These are phyloP conservation scores for Drosophila nigrodunni DNA, from an alignment of 1,140 invertebrate species.

Conservation along the genomic window DNA sequence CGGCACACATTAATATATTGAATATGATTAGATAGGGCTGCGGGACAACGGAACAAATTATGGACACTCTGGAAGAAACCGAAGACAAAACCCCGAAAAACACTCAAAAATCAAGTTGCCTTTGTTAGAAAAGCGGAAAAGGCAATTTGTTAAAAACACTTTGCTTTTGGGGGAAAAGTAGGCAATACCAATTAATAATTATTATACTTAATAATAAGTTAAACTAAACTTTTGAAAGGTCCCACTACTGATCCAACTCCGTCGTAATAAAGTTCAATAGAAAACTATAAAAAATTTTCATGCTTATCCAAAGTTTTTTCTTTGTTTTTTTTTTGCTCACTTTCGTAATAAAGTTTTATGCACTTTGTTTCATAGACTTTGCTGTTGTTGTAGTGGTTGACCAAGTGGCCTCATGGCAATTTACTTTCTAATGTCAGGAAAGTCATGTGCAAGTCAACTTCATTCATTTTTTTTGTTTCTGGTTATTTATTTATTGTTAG, in stretches of 20 bases:
- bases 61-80: background rate
- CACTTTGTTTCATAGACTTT: constrained; percentile 32
- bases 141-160: constrained; percentile 1
- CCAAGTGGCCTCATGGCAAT: constrained; percentile 81
- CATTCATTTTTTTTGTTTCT: constrained; percentile 5
- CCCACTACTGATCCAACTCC: constrained; percentile 24
- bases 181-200: constrained; percentile 48
- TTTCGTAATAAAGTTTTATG: constrained; percentile 52
- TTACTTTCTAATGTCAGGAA: constrained; percentile 82
- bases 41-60: constrained; percentile 9
- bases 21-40: constrained; percentile 46
- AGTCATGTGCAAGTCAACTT: constrained; percentile 79
- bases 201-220: constrained; percentile 47
- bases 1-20: constrained; percentile 28
- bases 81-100: background rate
- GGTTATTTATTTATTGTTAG: constrained; percentile 19
- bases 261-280: constrained; percentile 41
- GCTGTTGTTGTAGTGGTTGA: constrained; percentile 39
- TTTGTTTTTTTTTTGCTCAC: constrained; percentile 28
- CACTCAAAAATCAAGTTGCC: background rate
- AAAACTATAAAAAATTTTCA: constrained; percentile 54
- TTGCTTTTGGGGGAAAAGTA: constrained; percentile 16
- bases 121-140: constrained; percentile 3
- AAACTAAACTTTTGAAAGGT: constrained; percentile 3
- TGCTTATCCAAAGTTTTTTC: constrained; percentile 44